These are phyloP conservation scores for Diarsia mendica DNA, from an alignment of 2,888 invertebrate species.

Conservation along the genomic window DNA sequence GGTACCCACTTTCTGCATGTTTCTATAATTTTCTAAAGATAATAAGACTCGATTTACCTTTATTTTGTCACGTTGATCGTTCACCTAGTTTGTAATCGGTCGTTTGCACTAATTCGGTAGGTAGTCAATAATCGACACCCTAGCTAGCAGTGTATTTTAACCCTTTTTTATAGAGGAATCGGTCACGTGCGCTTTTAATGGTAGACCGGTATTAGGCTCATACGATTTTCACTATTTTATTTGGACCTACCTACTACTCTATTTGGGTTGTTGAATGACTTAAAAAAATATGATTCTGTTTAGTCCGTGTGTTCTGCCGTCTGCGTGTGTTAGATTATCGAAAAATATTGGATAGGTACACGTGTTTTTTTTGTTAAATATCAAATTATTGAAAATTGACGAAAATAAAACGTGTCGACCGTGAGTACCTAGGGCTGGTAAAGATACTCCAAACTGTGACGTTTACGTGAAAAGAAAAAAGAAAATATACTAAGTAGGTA, in stretches of 20 bases:
- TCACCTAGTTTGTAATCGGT: not conserved
- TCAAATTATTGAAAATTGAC: too few species aligned
- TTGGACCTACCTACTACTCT: not conserved
- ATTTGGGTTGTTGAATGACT: too few species aligned
- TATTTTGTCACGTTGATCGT: not conserved
- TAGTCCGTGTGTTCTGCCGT: too few species aligned
- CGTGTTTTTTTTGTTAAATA: too few species aligned
- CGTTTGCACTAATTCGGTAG: not conserved
- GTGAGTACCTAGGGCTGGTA: too few species aligned
- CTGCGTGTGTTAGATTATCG: too few species aligned
- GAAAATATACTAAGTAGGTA: too few species aligned
- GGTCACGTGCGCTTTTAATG: slow-evolving; percentile 42
- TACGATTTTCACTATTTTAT: slow-evolving; percentile 29
- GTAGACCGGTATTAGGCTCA: slow-evolving; percentile 6
- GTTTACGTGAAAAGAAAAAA: too few species aligned
- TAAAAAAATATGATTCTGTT: too few species aligned
- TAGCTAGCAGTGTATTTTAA: not conserved
- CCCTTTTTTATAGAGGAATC: slow-evolving; percentile 27
- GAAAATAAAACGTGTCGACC: too few species aligned
- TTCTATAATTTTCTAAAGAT: not conserved
- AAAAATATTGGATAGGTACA: too few species aligned
- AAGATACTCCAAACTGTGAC: too few species aligned
- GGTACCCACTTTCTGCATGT: not conserved
- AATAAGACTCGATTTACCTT: not conserved
- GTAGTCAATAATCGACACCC: slow-evolving; percentile 13